Conservation (phyloP, 1,140 invertebrate genomes). For the Drosophila sp. region DNA sequence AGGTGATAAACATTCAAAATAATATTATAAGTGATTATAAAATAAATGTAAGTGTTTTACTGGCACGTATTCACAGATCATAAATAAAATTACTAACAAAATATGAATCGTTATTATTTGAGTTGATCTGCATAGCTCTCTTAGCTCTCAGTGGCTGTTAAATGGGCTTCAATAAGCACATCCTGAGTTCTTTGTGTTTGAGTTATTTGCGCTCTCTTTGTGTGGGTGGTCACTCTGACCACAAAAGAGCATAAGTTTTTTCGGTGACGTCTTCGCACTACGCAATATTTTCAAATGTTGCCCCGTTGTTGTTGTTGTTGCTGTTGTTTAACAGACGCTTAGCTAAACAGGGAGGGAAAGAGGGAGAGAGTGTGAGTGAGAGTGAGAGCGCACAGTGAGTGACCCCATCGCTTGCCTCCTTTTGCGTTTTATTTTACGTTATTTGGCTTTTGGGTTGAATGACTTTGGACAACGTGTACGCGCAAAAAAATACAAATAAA, state of each 20-base stretch:
- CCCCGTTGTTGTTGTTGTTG: slow-evolving; percentile 33
- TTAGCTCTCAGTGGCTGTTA: neutral
- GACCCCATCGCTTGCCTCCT: slow-evolving; percentile 59
- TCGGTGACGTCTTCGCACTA: slow-evolving; percentile 25
- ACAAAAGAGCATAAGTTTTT: slow-evolving; percentile 4
- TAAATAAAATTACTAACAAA: neutral
- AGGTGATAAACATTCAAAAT: slow-evolving; percentile 36
- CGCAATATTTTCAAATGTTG: slow-evolving; percentile 50
- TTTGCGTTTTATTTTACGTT: slow-evolving; percentile 77
- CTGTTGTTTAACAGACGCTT: slow-evolving; percentile 32
- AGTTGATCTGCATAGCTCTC: slow-evolving; percentile 26
- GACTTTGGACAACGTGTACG: slow-evolving; percentile 70
- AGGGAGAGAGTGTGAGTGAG: slow-evolving; percentile 5
- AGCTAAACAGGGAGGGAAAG: slow-evolving; percentile 18
- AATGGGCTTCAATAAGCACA: slow-evolving; percentile 55
- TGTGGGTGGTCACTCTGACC: slow-evolving; percentile 28
- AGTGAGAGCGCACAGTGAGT: slow-evolving; percentile 65
- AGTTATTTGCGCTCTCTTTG: neutral
- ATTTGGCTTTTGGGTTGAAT: slow-evolving; percentile 79
- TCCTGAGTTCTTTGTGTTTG: slow-evolving; percentile 41
- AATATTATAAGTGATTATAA: slow-evolving; percentile 10
- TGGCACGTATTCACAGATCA: neutral
- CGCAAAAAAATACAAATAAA: slow-evolving; percentile 36
- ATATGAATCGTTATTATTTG: slow-evolving; percentile 1
- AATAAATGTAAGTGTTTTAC: slow-evolving; percentile 2